A percentile compares a stretch with the other conserved stretches of the same genome.
Evolutionary conservation across 1,140 invertebrate species (phyloP).

Genomic region (Marisa cornuarietis): DNA sequence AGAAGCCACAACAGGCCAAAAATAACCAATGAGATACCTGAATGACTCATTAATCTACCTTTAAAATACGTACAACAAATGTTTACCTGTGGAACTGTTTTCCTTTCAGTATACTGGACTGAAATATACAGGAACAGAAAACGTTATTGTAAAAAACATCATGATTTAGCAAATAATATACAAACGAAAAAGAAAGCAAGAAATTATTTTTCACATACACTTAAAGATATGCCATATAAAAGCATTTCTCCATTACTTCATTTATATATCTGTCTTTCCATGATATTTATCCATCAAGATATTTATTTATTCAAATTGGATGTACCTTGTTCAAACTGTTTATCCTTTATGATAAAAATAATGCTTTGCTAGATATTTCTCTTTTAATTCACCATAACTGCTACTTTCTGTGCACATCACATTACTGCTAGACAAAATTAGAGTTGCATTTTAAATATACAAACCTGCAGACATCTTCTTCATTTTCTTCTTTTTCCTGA

Average conservation of each 20-base stretch:
- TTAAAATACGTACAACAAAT: neutral
- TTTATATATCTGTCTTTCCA: neutral
- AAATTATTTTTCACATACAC: neutral
- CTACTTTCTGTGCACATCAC: neutral
- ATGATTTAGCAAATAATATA: neutral
- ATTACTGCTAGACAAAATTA: neutral
- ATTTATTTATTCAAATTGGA: neutral
- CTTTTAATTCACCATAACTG: neutral
- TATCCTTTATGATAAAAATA: neutral
- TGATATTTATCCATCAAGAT: neutral
- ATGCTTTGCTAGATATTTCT: neutral
- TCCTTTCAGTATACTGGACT: neutral
- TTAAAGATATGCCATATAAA: neutral
- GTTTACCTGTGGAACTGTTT: neutral
- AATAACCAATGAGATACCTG: too few relatives aligned
- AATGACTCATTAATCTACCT: neutral
- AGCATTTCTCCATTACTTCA: neutral
- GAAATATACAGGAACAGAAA: neutral
- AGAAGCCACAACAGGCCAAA: too few relatives aligned
- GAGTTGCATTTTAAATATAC: neutral
- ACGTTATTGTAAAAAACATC: neutral
- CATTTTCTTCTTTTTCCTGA: slow-evolving; percentile 26
- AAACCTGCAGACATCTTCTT: slow-evolving; percentile 22
- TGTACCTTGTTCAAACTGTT: neutral
- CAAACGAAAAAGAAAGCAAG: neutral